Evolutionary conservation across 2,888 invertebrate species (phyloP).

Genomic region (Muscina levida): DNA sequence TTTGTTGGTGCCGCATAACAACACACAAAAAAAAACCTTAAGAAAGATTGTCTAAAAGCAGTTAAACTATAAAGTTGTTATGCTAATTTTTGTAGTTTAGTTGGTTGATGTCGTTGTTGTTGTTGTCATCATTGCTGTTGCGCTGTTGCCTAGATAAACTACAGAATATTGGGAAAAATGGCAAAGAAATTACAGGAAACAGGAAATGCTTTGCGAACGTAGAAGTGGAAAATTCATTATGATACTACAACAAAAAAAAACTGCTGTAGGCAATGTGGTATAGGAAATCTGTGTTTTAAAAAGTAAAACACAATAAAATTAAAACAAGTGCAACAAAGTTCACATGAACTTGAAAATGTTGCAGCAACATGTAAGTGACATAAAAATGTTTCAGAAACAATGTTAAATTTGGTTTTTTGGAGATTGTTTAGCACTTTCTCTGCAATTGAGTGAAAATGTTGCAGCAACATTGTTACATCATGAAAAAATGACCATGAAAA

Average conservation of each 20-base stretch:
- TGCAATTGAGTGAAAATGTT: no score
- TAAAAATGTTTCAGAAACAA: constrained; percentile 2
- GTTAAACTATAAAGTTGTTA: constrained; percentile 80
- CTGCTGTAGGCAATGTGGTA: not conserved
- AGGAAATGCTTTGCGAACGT: constrained; percentile 58
- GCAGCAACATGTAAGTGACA: constrained; percentile 6
- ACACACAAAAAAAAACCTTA: constrained; percentile 38
- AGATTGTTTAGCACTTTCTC: no score
- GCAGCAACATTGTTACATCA: no score
- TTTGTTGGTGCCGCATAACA: constrained; percentile 53
- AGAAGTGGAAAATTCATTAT: constrained; percentile 36
- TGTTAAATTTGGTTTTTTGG: no score
- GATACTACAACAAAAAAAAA: constrained; percentile 11
- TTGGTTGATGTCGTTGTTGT: constrained; percentile 43
- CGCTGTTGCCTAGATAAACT: constrained; percentile 56
- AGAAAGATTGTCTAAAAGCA: constrained; percentile 71
- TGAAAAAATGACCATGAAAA: no score
- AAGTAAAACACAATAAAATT: not conserved
- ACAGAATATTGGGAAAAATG: constrained; percentile 55
- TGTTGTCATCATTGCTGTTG: constrained; percentile 53
- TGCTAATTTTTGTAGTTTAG: constrained; percentile 73
- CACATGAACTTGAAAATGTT: not conserved
- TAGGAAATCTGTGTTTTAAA: not conserved
- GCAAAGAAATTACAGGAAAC: constrained; percentile 63
- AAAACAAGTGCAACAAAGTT: no score